Conservation (phyloP, 2,888 invertebrate genomes). For the Gasteruption jaculator region DNA sequence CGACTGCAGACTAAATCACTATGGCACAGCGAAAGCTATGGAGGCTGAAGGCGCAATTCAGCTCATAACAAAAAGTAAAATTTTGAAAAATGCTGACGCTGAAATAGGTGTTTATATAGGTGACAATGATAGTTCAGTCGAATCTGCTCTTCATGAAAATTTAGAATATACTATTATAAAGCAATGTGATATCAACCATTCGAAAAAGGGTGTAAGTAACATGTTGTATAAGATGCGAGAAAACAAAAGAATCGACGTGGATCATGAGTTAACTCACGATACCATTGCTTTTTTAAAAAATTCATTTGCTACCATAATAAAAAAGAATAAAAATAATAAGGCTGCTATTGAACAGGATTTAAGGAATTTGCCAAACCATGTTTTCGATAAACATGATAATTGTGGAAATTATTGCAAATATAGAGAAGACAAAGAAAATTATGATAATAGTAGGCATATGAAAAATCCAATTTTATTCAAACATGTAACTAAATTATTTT, state of each 20-base stretch:
- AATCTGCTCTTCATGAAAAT: conserved; percentile 6
- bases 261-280: conserved; percentile 12
- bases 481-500: conserved; percentile 8
- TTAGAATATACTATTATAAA: conserved; percentile 5
- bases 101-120: conserved; percentile 18
- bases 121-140: conserved; percentile 15
- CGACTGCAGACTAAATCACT: conserved; percentile 15
- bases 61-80: conserved; percentile 1
- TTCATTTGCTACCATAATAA: conserved; percentile 12
- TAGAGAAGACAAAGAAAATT: conserved; percentile 14
- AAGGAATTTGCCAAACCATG: conserved; percentile 15
- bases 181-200: conserved; percentile 16
- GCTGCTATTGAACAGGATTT: conserved; percentile 6
- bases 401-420: conserved; percentile 13
- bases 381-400: conserved; percentile 10
- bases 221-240: conserved; percentile 7
- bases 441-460: conserved; percentile 6
- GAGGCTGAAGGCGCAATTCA: conserved; percentile 12
- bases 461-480: conserved; percentile 13
- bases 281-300: conserved; percentile 12
- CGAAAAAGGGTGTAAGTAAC: conserved; percentile 9
- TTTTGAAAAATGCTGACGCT: conserved; percentile 11
- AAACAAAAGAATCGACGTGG: conserved; percentile 5
- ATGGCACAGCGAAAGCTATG: conserved; percentile 16
- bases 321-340: conserved; percentile 11